These are phyloP conservation scores for Trichonephila inaurata DNA, from an alignment of 1,140 invertebrate genomes.

Conservation along the genomic window DNA sequence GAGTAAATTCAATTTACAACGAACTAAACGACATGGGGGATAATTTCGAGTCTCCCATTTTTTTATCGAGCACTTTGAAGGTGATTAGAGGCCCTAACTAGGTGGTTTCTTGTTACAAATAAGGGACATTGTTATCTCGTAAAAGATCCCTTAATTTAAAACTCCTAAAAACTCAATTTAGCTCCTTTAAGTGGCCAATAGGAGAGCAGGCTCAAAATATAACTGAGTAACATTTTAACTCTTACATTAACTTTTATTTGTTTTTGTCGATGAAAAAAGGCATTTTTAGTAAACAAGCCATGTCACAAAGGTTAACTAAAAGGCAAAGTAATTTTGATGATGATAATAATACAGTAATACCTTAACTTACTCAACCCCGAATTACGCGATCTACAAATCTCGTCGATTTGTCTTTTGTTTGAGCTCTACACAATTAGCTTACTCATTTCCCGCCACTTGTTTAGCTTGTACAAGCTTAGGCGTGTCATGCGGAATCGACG, in stretches of 20 bases:
- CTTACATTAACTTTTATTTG: background rate
- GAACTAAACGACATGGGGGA: slow-evolving; percentile 14
- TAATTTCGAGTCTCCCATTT: background rate
- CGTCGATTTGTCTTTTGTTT: too few species aligned
- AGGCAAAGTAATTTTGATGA: too few species aligned
- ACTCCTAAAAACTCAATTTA: slow-evolving; percentile 32
- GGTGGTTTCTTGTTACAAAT: slow-evolving; percentile 31
- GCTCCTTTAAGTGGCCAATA: background rate
- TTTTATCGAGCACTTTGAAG: background rate
- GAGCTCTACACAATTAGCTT: too few species aligned
- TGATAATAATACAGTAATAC: too few species aligned
- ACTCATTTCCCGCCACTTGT: too few species aligned
- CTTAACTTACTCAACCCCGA: too few species aligned
- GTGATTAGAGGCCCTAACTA: slow-evolving; percentile 1
- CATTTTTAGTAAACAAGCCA: too few species aligned
- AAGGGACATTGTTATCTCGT: background rate
- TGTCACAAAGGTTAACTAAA: too few species aligned
- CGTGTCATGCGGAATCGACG: too few species aligned
- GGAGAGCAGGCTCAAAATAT: background rate
- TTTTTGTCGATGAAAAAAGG: too few species aligned
- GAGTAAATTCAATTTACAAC: slow-evolving; percentile 24
- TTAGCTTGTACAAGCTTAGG: too few species aligned
- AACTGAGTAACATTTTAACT: background rate
- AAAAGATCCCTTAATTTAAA: slow-evolving; percentile 17
- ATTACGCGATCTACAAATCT: too few species aligned